Evolutionary conservation across 2,797 vertebrate species (phyloP).

Genomic region (Thalassophryne amazonica): DNA sequence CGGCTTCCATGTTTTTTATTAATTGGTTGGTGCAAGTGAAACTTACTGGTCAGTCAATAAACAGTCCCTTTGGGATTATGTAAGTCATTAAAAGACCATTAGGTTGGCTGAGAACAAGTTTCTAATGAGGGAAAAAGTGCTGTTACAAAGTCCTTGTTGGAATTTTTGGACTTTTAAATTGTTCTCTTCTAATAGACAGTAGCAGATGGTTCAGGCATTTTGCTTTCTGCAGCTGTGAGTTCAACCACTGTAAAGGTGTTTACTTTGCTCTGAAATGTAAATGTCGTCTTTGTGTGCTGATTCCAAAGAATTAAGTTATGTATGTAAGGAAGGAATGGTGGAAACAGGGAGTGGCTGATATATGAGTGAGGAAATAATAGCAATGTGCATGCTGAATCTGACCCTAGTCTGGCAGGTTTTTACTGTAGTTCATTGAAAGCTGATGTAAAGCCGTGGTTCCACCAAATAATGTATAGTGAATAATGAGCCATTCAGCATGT

Average conservation of each 20-base stretch:
- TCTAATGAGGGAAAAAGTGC: slow-evolving; percentile 35
- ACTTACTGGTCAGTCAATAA: slow-evolving; percentile 33
- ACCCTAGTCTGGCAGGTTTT: slow-evolving; percentile 12
- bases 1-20: slow-evolving; percentile 11
- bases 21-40: slow-evolving; percentile 24
- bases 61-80: slow-evolving; percentile 3
- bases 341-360: neutral
- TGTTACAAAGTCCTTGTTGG: slow-evolving; percentile 14
- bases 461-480: too few species aligned
- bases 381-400: slow-evolving; percentile 14
- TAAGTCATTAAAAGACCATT: slow-evolving; percentile 47
- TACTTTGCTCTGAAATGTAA: neutral
- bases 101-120: slow-evolving; percentile 24
- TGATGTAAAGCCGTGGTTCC: too few species aligned
- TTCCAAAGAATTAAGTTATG: neutral
- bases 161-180: slow-evolving; percentile 15
- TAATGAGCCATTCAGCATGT: too few species aligned
- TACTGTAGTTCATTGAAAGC: slow-evolving; percentile 23
- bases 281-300: neutral
- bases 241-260: neutral
- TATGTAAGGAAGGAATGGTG: neutral
- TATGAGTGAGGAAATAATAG: slow-evolving; percentile 1
- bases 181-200: neutral
- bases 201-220: neutral
- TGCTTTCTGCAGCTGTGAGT: neutral